Conservation (phyloP, 2,113 vertebrate genomes). For the Ranitomeya imitator region DNA sequence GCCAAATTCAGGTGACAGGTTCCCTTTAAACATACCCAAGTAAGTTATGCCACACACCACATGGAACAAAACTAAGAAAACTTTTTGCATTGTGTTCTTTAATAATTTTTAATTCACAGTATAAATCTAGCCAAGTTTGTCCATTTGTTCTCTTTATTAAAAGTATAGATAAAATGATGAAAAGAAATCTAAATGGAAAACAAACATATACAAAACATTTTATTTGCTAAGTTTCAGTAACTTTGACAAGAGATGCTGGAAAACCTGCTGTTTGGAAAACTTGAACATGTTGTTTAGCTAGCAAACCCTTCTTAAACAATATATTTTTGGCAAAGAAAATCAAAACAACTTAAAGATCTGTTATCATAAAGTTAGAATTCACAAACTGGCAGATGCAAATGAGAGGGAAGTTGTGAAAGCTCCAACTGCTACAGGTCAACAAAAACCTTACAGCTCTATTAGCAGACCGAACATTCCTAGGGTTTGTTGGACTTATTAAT, state of each 20-base stretch:
- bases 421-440: constrained; percentile 54
- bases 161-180: background rate
- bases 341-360: constrained; percentile 44
- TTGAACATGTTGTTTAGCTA: constrained; percentile 48
- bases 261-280: constrained; percentile 41
- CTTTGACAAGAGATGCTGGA: constrained; percentile 32
- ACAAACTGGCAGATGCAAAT: constrained; percentile 53
- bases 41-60: background rate
- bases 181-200: background rate
- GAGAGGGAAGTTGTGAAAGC: constrained; percentile 29
- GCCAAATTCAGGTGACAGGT: no score
- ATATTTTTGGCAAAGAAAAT: constrained; percentile 54
- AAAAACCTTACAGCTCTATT: constrained; percentile 46
- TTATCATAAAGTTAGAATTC: constrained; percentile 44
- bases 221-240: constrained; percentile 38
- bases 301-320: constrained; percentile 32
- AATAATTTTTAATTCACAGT: background rate
- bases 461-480: constrained; percentile 38
- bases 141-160: background rate
- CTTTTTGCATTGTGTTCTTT: background rate
- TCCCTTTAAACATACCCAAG: background rate
- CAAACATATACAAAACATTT: background rate
- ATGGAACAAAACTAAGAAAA: background rate
- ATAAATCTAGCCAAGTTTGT: background rate
- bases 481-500: constrained; percentile 47